Evolutionary conservation across 2,888 invertebrate genomes (phyloP).

Genomic region (Epistrophe grossulariae): DNA sequence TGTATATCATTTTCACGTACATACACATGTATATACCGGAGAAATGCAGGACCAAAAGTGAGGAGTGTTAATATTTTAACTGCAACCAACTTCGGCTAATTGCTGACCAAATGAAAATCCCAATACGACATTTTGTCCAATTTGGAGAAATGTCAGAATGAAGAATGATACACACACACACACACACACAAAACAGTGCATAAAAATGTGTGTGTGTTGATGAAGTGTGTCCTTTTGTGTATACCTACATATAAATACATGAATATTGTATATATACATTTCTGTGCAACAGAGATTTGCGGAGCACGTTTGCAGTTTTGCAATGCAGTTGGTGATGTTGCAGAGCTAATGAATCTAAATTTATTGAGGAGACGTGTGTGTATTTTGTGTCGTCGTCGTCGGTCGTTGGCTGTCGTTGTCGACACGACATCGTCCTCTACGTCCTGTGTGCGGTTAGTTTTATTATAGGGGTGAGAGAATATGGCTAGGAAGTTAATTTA

Average conservation of each 20-base stretch:
- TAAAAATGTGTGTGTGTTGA: constrained; percentile 53
- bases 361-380: constrained; percentile 72
- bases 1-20: not conserved
- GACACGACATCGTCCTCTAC: constrained; percentile 19
- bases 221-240: constrained; percentile 59
- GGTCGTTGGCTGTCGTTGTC: constrained; percentile 20
- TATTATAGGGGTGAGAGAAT: constrained; percentile 47
- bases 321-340: constrained; percentile 74
- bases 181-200: not conserved
- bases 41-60: constrained; percentile 22
- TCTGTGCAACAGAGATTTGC: constrained; percentile 67
- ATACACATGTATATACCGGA: not conserved
- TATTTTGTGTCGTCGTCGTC: constrained; percentile 48
- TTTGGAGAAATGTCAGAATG: constrained; percentile 73
- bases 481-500: constrained; percentile 63
- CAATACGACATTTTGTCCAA: constrained; percentile 76
- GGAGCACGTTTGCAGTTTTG: constrained; percentile 72
- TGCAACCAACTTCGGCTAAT: constrained; percentile 72
- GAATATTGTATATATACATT: not conserved
- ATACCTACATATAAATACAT: not conserved
- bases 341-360: constrained; percentile 76
- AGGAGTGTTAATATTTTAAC: constrained; percentile 74
- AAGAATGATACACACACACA: constrained; percentile 31
- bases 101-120: constrained; percentile 76
- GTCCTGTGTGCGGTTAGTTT: constrained; percentile 48